Percentiles rank a stretch among this genome's conserved stretches.
Conservation (phyloP, 2,888 invertebrate species). For the Hydropsyche betteni region DNA sequence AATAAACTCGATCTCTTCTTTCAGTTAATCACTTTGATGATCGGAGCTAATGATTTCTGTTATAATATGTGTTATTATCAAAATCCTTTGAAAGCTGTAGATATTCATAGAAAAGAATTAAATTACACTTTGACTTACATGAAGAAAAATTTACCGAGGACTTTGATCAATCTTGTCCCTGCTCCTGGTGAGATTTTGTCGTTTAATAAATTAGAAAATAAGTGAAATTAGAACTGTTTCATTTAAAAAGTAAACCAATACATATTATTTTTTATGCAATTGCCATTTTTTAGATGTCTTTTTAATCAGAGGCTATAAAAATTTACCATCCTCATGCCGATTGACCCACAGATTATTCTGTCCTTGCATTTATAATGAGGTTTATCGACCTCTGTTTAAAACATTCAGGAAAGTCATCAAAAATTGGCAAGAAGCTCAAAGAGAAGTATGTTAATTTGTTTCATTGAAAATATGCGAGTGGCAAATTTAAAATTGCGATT, state of each 20-base stretch:
- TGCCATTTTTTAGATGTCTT: conserved; percentile 57
- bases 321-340: conserved; percentile 59
- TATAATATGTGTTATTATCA: conserved; percentile 63
- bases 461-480: background rate
- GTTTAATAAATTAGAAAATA: too few species aligned
- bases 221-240: too few species aligned
- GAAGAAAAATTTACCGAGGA: conserved; percentile 68
- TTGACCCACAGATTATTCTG: conserved; percentile 63
- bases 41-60: conserved; percentile 73
- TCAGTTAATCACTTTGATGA: conserved; percentile 67
- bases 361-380: conserved; percentile 65
- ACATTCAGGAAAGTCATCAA: conserved; percentile 59
- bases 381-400: conserved; percentile 52
- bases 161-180: conserved; percentile 67
- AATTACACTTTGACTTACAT: conserved; percentile 62
- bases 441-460: conserved; percentile 58
- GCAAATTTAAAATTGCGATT: background rate
- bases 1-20: conserved; percentile 50
- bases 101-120: conserved; percentile 63
- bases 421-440: conserved; percentile 66
- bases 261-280: too few species aligned
- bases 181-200: conserved; percentile 58
- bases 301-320: conserved; percentile 57
- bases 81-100: conserved; percentile 58
- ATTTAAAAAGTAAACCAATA: too few species aligned